phyloP scores from a whole-genome alignment of 2,888 invertebrate species.

The Nemoura dubitans region DNA sequence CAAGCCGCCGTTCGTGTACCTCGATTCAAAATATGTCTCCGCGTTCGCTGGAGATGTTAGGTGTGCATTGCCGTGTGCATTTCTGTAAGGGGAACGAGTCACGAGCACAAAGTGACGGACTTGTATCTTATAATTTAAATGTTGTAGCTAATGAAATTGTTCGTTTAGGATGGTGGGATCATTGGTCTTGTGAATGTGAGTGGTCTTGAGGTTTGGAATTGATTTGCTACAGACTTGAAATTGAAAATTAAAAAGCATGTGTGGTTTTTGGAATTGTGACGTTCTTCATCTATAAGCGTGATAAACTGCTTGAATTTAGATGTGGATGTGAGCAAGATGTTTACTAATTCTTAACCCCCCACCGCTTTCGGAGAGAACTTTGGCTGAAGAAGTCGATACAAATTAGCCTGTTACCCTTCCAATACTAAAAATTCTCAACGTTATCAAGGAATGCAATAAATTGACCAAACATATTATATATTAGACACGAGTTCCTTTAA shows the following conservation, averaged over 20 bases:
- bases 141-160: constrained; percentile 25
- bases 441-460: too few species aligned
- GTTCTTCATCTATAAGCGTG: too few species aligned
- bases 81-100: constrained; percentile 1
- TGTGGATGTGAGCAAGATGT: too few species aligned
- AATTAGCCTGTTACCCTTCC: too few species aligned
- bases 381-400: too few species aligned
- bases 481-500: too few species aligned
- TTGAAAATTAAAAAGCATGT: not conserved
- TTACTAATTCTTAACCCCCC: too few species aligned
- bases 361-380: too few species aligned
- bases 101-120: not conserved
- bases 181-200: not conserved
- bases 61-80: not conserved
- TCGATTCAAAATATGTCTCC: constrained; percentile 14
- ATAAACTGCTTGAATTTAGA: too few species aligned
- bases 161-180: not conserved
- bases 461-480: too few species aligned
- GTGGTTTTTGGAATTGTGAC: not conserved
- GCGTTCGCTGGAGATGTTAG: not conserved
- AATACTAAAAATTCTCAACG: too few species aligned
- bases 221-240: not conserved
- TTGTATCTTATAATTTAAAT: constrained; percentile 20
- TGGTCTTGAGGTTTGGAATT: not conserved
- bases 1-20: not conserved